phyloP scores from a whole-genome alignment of 2,888 invertebrate species.

The Luffia ferchaultella region DNA sequence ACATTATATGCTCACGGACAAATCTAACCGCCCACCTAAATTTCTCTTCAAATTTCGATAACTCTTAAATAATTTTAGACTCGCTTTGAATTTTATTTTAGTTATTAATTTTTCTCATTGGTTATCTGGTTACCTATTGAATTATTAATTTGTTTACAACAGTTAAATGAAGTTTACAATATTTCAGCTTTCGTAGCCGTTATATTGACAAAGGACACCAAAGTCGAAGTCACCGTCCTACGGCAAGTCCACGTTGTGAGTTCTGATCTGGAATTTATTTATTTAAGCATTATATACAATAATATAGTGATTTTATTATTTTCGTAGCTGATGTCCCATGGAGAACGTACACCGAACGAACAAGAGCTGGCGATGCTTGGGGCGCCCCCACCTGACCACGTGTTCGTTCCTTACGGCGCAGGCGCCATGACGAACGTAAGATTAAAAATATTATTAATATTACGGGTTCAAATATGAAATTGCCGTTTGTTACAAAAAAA shows the following conservation, averaged over 20 bases:
- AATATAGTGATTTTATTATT: neutral
- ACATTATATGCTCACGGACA: too few species aligned
- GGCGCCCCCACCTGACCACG: conserved; percentile 65
- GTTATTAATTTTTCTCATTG: too few species aligned
- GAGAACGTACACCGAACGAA: conserved; percentile 73
- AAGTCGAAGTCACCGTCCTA: conserved; percentile 47
- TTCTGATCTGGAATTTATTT: too few species aligned
- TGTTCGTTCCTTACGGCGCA: conserved; percentile 70
- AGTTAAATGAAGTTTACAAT: neutral
- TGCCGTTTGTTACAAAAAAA: too few species aligned
- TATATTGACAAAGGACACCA: conserved; percentile 52
- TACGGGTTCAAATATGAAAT: too few species aligned
- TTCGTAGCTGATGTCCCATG: conserved; percentile 73
- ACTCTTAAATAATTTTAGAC: too few species aligned
- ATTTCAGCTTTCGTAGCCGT: conserved; percentile 57
- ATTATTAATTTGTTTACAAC: neutral
- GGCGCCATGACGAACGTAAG: conserved; percentile 73
- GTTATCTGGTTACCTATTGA: too few species aligned
- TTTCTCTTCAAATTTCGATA: too few species aligned
- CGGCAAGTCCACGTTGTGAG: conserved; percentile 61
- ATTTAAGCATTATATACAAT: neutral
- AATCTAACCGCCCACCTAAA: too few species aligned
- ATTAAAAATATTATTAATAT: conserved; percentile 10
- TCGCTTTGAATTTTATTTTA: too few species aligned
- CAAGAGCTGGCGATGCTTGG: conserved; percentile 64